These are phyloP conservation scores for Acanthacorydalis orientalis DNA, from an alignment of 2,888 invertebrate species.

Conservation along the genomic window DNA sequence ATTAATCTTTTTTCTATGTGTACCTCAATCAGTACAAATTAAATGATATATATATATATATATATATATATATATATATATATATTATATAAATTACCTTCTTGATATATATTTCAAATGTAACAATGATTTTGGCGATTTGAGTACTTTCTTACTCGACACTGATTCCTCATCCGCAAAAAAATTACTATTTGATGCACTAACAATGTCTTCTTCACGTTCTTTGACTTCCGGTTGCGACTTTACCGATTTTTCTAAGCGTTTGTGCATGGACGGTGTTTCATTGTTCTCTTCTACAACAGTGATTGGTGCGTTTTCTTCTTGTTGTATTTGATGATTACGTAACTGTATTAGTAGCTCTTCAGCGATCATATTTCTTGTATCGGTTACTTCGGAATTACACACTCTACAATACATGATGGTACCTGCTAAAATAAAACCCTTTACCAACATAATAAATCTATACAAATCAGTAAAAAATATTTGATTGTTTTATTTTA, in stretches of 20 bases:
- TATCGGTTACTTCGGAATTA: constrained; percentile 1
- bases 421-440: too few species aligned
- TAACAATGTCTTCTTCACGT: too few species aligned
- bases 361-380: constrained; percentile 1
- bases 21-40: background rate
- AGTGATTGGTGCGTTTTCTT: too few species aligned
- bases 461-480: background rate
- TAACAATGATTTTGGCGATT: background rate
- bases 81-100: background rate
- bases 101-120: background rate
- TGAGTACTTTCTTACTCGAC: background rate
- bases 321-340: too few species aligned
- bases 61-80: background rate
- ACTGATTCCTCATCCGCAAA: too few species aligned
- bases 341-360: background rate
- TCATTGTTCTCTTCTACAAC: too few species aligned
- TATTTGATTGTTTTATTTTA: background rate
- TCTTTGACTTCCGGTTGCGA: too few species aligned
- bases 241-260: too few species aligned
- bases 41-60: background rate
- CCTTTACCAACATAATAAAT: background rate
- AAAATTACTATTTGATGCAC: too few species aligned
- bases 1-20: too few species aligned
- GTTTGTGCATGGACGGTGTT: too few species aligned
- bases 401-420: background rate